Conservation (phyloP, 2,888 invertebrate species). For the Rhagonycha lutea region DNA sequence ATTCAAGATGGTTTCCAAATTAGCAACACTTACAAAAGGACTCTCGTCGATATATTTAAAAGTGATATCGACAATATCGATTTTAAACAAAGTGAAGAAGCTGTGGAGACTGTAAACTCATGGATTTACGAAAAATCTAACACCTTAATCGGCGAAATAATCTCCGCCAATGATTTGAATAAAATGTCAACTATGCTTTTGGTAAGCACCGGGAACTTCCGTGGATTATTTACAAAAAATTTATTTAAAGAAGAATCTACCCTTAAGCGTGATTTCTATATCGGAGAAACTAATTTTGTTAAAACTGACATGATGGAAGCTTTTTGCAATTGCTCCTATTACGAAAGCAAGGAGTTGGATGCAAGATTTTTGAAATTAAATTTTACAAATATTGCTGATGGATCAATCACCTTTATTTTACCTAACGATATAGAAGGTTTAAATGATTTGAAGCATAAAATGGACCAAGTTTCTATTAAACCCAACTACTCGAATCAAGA, state of each 20-base stretch:
- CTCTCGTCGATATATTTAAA: too few species aligned
- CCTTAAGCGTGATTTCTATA: conserved; percentile 38
- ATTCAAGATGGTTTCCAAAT: too few species aligned
- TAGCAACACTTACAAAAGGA: too few species aligned
- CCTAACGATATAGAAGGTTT: too few species aligned
- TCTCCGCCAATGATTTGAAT: conserved; percentile 36
- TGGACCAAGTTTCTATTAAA: too few species aligned
- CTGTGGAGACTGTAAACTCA: conserved; percentile 43
- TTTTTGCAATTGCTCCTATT: conserved; percentile 41
- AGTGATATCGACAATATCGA: conserved; percentile 59
- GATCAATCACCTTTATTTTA: too few species aligned
- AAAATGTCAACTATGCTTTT: conserved; percentile 41
- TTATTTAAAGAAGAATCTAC: conserved; percentile 35
- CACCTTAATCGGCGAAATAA: conserved; percentile 45
- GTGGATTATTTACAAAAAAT: conserved; percentile 38
- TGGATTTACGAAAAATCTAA: conserved; percentile 50
- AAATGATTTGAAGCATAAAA: too few species aligned
- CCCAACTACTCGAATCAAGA: conserved; percentile 10
- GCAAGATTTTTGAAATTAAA: conserved; percentile 45
- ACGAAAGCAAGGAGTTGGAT: conserved; percentile 39
- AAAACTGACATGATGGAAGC: conserved; percentile 44
- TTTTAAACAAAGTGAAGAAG: conserved; percentile 33
- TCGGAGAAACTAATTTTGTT: conserved; percentile 27
- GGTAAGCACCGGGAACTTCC: conserved; percentile 49
- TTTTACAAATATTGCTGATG: conserved; percentile 28